A percentile compares a stretch with the other conserved stretches of the same genome.
Conservation (phyloP, 2,113 vertebrate species). For the Asarcornis scutulata region DNA sequence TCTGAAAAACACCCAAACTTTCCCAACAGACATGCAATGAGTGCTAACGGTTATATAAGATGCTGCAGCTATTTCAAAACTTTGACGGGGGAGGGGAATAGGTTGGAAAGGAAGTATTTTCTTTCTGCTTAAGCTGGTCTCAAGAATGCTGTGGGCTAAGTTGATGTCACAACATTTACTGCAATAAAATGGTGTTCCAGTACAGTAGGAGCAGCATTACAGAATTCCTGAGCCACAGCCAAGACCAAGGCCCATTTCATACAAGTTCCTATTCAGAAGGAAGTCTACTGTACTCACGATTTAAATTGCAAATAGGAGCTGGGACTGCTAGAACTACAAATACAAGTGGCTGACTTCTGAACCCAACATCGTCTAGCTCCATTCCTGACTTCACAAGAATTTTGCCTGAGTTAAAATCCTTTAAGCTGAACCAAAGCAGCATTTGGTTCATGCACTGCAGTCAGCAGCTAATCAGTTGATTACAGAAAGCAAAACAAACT, state of each 20-base stretch:
- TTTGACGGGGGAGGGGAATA: background rate
- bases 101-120: constrained; percentile 16
- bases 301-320: constrained; percentile 11
- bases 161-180: constrained; percentile 13
- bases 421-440: background rate
- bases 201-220: constrained; percentile 27
- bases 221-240: constrained; percentile 39
- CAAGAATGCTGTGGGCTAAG: constrained; percentile 10
- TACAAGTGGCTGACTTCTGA: background rate
- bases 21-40: background rate
- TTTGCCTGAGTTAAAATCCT: background rate
- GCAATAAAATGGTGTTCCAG: constrained; percentile 29
- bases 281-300: background rate
- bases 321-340: background rate
- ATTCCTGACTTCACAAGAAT: background rate
- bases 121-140: constrained; percentile 16
- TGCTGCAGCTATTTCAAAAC: background rate
- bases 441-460: background rate
- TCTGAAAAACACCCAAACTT: background rate
- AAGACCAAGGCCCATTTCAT: constrained; percentile 28
- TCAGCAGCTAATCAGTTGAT: background rate
- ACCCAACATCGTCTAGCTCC: background rate
- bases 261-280: constrained; percentile 48
- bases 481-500: background rate
- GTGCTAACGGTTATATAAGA: background rate